Conservation (phyloP, 2,797 vertebrate species). For the Setipinna tenuifilis region DNA sequence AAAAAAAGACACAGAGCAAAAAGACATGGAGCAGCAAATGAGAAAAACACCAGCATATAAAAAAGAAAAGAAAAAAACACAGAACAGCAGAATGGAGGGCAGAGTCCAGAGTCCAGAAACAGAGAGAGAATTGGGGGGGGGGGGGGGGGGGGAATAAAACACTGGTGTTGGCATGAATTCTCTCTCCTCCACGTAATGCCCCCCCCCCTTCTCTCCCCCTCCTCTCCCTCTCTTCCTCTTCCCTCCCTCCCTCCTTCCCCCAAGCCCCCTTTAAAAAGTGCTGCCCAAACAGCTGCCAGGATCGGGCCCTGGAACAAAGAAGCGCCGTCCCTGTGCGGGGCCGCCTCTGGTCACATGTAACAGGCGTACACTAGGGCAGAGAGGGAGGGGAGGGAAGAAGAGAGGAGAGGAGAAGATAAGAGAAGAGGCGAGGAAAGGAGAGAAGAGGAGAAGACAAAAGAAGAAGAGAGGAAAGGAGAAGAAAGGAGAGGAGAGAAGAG, state of each 20-base stretch:
- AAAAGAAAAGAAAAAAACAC: background rate
- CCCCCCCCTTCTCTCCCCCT: background rate
- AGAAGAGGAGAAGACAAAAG: too few relatives aligned
- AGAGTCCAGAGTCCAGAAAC: background rate
- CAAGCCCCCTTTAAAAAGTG: background rate
- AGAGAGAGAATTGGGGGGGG: background rate
- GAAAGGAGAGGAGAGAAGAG: too few relatives aligned
- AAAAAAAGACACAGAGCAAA: background rate
- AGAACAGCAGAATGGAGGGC: too few relatives aligned
- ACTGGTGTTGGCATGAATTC: background rate
- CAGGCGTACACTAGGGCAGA: background rate
- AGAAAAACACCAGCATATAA: background rate
- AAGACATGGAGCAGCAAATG: background rate
- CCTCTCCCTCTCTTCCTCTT: background rate
- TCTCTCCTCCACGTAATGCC: background rate
- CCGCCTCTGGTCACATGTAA: background rate
- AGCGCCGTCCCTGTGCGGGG: background rate
- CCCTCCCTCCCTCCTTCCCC: background rate
- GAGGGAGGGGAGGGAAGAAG: too few relatives aligned
- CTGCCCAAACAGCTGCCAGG: conserved; percentile 10
- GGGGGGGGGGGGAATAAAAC: background rate
- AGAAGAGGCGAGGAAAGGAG: too few relatives aligned
- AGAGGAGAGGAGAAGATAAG: too few relatives aligned
- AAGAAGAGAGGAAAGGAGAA: too few relatives aligned
- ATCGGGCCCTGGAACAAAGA: background rate